These are phyloP conservation scores for Nomada fabriciana DNA, from an alignment of 2,888 invertebrate species.

Conservation along the genomic window DNA sequence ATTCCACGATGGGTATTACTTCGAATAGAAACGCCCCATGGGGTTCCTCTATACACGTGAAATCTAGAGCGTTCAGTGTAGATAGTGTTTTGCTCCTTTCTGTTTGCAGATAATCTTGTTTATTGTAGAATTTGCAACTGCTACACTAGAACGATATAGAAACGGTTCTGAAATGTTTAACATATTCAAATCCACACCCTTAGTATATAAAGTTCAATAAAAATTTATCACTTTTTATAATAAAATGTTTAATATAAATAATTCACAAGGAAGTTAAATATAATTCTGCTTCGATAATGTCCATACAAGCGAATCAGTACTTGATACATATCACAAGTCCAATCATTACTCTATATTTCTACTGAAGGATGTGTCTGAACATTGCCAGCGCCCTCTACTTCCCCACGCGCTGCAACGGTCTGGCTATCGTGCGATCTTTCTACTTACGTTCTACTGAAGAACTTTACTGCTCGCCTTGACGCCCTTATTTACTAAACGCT, in stretches of 20 bases:
- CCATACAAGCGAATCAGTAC: too few relatives aligned
- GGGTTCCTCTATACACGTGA: neutral
- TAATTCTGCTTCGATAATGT: neutral
- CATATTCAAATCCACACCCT: too few relatives aligned
- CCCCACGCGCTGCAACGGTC: too few relatives aligned
- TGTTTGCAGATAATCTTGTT: constrained; percentile 14
- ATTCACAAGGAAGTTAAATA: neutral
- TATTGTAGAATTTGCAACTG: neutral
- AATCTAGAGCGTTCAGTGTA: constrained; percentile 1
- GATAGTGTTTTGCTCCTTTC: constrained; percentile 17
- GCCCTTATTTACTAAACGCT: too few relatives aligned
- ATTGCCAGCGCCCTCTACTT: neutral
- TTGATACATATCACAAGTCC: neutral
- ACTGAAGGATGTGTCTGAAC: neutral
- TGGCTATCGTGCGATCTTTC: neutral
- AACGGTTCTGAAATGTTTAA: too few relatives aligned
- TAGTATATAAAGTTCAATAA: too few relatives aligned
- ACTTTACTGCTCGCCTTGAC: neutral
- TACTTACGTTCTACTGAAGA: neutral
- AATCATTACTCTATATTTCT: neutral
- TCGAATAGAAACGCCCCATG: neutral
- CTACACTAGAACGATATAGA: neutral
- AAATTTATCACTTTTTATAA: too few relatives aligned
- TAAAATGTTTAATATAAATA: too few relatives aligned
- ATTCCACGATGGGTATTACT: constrained; percentile 44